Conservation (phyloP, 1,140 invertebrate genomes). For the Drosophila pallidifrons region DNA sequence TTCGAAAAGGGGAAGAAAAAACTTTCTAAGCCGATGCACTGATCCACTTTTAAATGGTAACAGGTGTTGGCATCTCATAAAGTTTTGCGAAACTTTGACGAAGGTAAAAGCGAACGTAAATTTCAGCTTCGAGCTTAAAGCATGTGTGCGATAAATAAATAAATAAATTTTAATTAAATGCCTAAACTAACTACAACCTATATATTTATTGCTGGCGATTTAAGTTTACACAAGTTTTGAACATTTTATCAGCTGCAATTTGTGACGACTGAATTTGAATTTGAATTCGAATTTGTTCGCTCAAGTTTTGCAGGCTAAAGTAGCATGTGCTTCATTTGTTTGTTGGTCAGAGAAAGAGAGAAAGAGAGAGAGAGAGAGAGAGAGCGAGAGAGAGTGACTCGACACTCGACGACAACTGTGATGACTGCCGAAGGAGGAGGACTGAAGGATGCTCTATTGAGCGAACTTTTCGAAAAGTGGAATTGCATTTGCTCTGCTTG, state of each 20-base stretch:
- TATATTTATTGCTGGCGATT: background rate
- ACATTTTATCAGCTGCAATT: conserved; percentile 70
- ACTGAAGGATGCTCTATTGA: conserved; percentile 58
- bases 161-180: conserved; percentile 32
- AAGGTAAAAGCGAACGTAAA: conserved; percentile 50
- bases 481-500: conserved; percentile 83
- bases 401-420: conserved; percentile 67
- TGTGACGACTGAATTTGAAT: conserved; percentile 46
- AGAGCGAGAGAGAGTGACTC: conserved; percentile 17
- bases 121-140: conserved; percentile 2
- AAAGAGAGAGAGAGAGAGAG: conserved; percentile 6
- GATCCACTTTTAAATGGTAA: conserved; percentile 70
- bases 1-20: conserved; percentile 6
- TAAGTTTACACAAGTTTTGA: conserved; percentile 23
- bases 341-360: conserved; percentile 57
- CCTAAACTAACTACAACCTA: background rate
- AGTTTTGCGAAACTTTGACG: conserved; percentile 50
- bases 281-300: conserved; percentile 52
- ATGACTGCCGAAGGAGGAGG: conserved; percentile 1
- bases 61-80: conserved; percentile 69
- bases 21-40: conserved; percentile 65
- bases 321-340: conserved; percentile 77
- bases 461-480: conserved; percentile 73
- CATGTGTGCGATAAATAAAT: conserved; percentile 7
- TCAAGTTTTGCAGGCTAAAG: conserved; percentile 18